Conservation (phyloP, 2,888 invertebrate species). For the Autographa pulchrina region DNA sequence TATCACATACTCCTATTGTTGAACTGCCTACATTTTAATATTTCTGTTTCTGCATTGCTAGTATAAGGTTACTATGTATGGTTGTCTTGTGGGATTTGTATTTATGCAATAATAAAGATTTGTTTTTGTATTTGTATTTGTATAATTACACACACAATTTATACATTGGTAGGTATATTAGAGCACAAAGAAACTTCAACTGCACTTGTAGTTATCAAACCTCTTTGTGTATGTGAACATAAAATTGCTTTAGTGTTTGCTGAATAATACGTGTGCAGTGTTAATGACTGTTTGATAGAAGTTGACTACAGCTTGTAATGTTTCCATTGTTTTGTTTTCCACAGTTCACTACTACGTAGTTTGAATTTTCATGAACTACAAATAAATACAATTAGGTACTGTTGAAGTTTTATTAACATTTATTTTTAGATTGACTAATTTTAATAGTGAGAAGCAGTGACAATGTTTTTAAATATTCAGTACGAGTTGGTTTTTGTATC, state of each 20-base stretch:
- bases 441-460: slow-evolving; percentile 15
- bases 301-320: slow-evolving; percentile 44
- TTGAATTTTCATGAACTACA: slow-evolving; percentile 51
- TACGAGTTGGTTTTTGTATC: slow-evolving; percentile 38
- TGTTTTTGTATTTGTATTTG: too few relatives aligned
- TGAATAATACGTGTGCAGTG: slow-evolving; percentile 56
- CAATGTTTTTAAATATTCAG: slow-evolving; percentile 39
- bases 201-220: slow-evolving; percentile 44
- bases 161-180: slow-evolving; percentile 20
- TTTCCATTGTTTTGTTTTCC: slow-evolving; percentile 58
- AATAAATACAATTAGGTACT: slow-evolving; percentile 55
- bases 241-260: slow-evolving; percentile 63
- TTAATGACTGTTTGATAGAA: slow-evolving; percentile 68
- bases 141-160: slow-evolving; percentile 35
- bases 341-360: slow-evolving; percentile 33
- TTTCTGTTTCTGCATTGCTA: too few relatives aligned
- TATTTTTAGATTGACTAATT: slow-evolving; percentile 41
- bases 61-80: too few relatives aligned
- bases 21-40: too few relatives aligned
- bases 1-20: too few relatives aligned
- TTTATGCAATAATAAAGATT: too few relatives aligned
- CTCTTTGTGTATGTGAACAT: slow-evolving; percentile 52
- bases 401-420: slow-evolving; percentile 29
- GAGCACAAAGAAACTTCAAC: slow-evolving; percentile 44
- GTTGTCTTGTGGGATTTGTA: too few relatives aligned